Evolutionary conservation across 2,797 vertebrate species (phyloP).

Genomic region (Tapirus indicus): DNA sequence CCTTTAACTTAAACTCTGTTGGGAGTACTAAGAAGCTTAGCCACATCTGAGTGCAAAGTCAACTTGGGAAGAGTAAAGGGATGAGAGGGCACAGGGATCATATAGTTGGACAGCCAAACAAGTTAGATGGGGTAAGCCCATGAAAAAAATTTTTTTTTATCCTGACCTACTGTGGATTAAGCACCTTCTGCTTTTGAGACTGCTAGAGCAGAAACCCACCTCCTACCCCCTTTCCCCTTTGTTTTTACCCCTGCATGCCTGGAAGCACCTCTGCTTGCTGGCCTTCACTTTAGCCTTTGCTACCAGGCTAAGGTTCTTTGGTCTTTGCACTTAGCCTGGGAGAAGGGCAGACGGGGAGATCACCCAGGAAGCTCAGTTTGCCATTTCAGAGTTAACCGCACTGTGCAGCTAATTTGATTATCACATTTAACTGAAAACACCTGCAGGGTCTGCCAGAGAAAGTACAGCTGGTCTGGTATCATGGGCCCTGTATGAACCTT

Average conservation of each 20-base stretch:
- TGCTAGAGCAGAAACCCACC: neutral
- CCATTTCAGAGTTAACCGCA: slow-evolving; percentile 21
- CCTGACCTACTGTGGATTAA: neutral
- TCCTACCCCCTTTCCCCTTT: neutral
- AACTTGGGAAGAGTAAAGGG: neutral
- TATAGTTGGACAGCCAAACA: neutral
- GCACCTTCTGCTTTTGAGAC: neutral
- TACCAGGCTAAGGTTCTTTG: neutral
- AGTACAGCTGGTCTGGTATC: neutral
- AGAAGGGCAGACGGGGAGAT: neutral
- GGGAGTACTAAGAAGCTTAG: neutral
- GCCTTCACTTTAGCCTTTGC: neutral
- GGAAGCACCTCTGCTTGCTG: neutral
- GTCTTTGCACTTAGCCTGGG: neutral
- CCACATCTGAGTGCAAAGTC: neutral
- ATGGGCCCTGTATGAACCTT: slow-evolving; percentile 3
- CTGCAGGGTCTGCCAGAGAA: slow-evolving; percentile 57
- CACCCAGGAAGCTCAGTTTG: slow-evolving; percentile 50
- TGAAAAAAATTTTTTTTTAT: neutral
- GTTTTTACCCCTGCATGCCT: neutral
- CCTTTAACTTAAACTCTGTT: neutral
- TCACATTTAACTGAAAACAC: slow-evolving; percentile 79
- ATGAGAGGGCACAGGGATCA: neutral
- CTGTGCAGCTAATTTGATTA: slow-evolving; percentile 74
- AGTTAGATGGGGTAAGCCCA: neutral